Percentiles rank a stretch among this genome's conserved stretches.
phyloP scores from a whole-genome alignment of 2,113 vertebrate species.

The Ictalurus furcatus region DNA sequence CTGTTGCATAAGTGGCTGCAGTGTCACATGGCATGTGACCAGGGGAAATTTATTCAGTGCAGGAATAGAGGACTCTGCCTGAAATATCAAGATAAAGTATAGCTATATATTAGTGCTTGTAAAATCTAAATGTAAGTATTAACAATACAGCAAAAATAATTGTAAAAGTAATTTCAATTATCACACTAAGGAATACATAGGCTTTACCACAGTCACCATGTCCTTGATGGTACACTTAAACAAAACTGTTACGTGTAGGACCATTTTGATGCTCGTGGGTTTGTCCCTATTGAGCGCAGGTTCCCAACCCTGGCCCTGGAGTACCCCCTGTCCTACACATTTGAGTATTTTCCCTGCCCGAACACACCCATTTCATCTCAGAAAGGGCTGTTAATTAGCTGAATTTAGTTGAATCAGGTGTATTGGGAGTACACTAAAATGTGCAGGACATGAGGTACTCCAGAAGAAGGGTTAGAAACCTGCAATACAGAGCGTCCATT shows the following conservation, averaged over 20 bases:
- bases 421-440: neutral
- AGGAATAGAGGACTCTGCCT: conserved; percentile 28
- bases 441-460: neutral
- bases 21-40: conserved; percentile 47
- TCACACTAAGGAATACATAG: too few species aligned
- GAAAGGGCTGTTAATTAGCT: neutral
- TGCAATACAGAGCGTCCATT: neutral
- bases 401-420: neutral
- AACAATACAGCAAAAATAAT: neutral
- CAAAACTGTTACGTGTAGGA: neutral
- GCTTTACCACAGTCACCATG: neutral
- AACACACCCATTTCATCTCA: neutral
- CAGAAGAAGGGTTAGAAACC: neutral
- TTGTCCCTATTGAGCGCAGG: neutral
- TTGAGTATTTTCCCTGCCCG: neutral
- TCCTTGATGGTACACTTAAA: neutral
- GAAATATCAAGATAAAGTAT: conserved; percentile 31
- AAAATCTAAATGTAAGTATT: neutral
- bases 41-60: conserved; percentile 47
- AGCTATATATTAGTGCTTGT: neutral
- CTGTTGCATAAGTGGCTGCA: conserved; percentile 46
- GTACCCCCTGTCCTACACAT: neutral
- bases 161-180: neutral
- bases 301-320: neutral
- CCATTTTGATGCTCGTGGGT: neutral